phyloP scores from a whole-genome alignment of 1,140 invertebrate genomes.

The Phortica variegata region DNA sequence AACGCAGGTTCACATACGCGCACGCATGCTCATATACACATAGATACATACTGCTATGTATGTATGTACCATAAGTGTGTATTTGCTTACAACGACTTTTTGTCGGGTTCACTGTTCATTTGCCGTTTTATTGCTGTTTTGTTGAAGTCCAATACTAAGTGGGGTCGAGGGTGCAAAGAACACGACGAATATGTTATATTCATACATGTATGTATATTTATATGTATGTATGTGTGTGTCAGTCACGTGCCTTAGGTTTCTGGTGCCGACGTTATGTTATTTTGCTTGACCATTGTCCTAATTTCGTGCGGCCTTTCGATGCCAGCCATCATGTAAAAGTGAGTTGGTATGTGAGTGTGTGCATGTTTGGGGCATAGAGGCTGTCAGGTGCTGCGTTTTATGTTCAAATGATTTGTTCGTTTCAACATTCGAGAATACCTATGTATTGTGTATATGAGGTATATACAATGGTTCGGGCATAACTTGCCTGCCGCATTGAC shows the following conservation, averaged over 20 bases:
- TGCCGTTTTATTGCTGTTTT: conserved; percentile 46
- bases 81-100: conserved; percentile 30
- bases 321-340: conserved; percentile 1
- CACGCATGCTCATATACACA: conserved; percentile 6
- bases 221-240: conserved; percentile 1
- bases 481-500: no score
- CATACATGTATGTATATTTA: neutral
- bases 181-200: neutral
- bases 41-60: conserved; percentile 10
- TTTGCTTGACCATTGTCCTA: conserved; percentile 1
- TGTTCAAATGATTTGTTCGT: conserved; percentile 49
- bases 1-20: conserved; percentile 12
- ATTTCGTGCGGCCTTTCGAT: neutral
- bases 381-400: conserved; percentile 51
- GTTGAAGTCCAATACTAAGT: no score
- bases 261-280: conserved; percentile 20
- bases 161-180: no score
- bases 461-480: no score
- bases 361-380: no score
- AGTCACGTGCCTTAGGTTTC: conserved; percentile 42
- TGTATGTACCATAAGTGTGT: conserved; percentile 17
- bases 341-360: no score
- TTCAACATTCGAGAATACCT: no score
- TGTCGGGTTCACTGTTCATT: conserved; percentile 48
- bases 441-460: no score